Evolutionary conservation across 1,140 invertebrate genomes (phyloP), one percentile per base, ranked within the genome.

Genomic region (Camponotus pennsylvanicus): DNA sequence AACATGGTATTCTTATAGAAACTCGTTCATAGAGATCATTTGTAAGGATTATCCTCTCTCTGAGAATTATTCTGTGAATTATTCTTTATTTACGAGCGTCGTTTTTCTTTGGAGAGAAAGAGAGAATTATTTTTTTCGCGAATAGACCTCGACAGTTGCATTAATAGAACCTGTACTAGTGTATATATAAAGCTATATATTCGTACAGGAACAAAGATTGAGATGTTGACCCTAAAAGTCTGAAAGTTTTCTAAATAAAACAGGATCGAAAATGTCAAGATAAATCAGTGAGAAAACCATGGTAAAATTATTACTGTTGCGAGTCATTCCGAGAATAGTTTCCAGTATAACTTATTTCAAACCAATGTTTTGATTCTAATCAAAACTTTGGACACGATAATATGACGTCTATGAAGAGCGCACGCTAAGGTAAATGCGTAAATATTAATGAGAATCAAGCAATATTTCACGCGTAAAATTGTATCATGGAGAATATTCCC

Each of bases 371-470:
- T 34, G 18, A 40, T 61, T 57, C 11, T 75, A 75, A 83, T 83
- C 69, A 83, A 61, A 83, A 83, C 79, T 80, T 80, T 70, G 5
- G 52, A 57, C 27, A 32, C 37, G 37, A 70, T 32, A 32, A 70
- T 37, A 49, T 42, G 34, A 15, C n/a, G 7, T 37, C 15, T 40
- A 37, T 18, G 21, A 15, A 34, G 27, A 27, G 40, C 52, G 21
- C 8, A 32, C 9, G 2, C 13, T 5, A 42, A 37, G 34, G 40
- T 70, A 40, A 79, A 57, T 49, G 5, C 6, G 37, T 83, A 83
- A 63, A 83, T 83, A 83, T 83, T 83, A 2, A 27, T n/a, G 49
- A 11, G 3, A 27, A 21, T 18, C 13, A 15, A 61, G 11, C n/a
- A 2, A 3, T 75, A 75, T 75, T 61, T 45, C 2, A 15, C 9